Evolutionary conservation across 2,888 invertebrate species (phyloP), one percentile per base, ranked within the genome.

Genomic region (Macrophya annulata): DNA sequence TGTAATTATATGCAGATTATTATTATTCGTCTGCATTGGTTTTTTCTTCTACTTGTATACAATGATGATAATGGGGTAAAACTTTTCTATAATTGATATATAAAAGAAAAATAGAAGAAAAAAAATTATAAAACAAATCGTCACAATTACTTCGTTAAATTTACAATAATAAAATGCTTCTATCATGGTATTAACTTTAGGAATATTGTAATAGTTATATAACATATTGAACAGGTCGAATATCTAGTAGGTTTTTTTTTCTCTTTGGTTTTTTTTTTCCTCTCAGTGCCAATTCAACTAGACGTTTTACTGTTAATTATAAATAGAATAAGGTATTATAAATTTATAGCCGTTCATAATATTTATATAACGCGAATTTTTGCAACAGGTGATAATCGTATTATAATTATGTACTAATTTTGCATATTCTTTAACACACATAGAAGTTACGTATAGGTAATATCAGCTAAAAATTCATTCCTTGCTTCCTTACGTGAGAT

Each of bases 61-160:
- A 51, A 51, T 51, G 17, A 51, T 51, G 17, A 51, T 51, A 17
- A 17, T 55, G 55, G n/a, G 55, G 55, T n/a, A 55, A n/a, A 55
- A n/a, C 6, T n/a, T 6, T 55, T 55, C n/a, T 17, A 17, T 51
- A 76, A 31, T 51, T 48, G 2, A 76, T 83, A 37, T 59, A 85
- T 45, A 76, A 59, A 43, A 65, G 77, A 74, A 72, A 71, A 76
- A 74, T n/a, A n/a, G n/a, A n/a, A n/a, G n/a, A 62, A 77, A 77
- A 40, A 85, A 86, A 85, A 81, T 76, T 85, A 84, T 65, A 82
- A 85, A 87, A 85, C 71, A 31, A 84, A 84, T 86, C 72, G 88
- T 85, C 84, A 76, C 68, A 87, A 77, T 85, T 85, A 84, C 51
- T 68, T 37, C 76, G 48, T 77, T 68, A 68, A 51, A 74, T 68